These are phyloP conservation scores for Peribatodes rhomboidaria DNA, from an alignment of 2,888 invertebrate species.

Conservation along the genomic window DNA sequence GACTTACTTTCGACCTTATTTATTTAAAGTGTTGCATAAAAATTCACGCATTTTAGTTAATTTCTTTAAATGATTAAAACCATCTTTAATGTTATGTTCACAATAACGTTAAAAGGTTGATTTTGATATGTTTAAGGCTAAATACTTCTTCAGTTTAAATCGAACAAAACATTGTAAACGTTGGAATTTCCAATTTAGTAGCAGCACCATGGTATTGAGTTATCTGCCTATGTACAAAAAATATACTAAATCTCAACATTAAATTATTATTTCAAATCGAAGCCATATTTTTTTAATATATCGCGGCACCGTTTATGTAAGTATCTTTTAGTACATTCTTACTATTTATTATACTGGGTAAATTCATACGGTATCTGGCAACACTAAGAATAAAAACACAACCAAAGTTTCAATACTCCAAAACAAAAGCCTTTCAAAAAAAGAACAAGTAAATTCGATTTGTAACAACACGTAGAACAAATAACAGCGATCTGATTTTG, in stretches of 20 bases:
- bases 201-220: no score
- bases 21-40: conserved; percentile 51
- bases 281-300: no score
- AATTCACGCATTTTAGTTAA: conserved; percentile 42
- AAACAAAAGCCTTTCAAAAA: conserved; percentile 9
- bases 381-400: background rate
- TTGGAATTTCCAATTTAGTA: no score
- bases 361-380: background rate
- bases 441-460: conserved; percentile 53
- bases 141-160: conserved; percentile 7
- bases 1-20: conserved; percentile 39
- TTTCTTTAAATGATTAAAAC: conserved; percentile 18
- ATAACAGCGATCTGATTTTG: conserved; percentile 72
- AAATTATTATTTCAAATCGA: no score
- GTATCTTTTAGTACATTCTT: no score
- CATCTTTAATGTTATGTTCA: conserved; percentile 2
- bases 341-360: no score
- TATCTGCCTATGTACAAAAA: no score
- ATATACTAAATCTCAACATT: no score
- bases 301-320: no score
- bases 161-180: background rate
- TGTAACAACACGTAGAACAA: conserved; percentile 59
- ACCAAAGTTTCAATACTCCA: background rate
- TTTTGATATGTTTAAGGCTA: conserved; percentile 30
- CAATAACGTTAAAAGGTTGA: conserved; percentile 31